Evolutionary conservation across 2,113 vertebrate species (phyloP).

Genomic region (Gyps fulvus): DNA sequence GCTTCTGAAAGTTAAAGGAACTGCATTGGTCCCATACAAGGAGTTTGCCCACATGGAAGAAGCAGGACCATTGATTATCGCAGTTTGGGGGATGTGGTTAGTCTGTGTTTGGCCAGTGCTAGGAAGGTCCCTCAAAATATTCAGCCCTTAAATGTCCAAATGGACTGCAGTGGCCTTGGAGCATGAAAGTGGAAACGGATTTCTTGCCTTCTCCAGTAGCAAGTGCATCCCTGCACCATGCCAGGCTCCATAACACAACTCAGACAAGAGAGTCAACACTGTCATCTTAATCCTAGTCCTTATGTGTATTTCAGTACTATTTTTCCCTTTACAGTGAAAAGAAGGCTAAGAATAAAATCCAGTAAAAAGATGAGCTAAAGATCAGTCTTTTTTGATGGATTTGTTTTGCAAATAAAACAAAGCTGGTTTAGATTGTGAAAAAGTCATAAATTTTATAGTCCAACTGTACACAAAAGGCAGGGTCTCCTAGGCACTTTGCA

Average conservation of each 20-base stretch:
- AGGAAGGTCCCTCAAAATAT: neutral
- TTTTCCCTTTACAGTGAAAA: neutral
- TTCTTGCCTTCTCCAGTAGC: neutral
- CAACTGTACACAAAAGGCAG: neutral
- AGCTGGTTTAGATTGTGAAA: neutral
- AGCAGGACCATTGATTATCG: neutral
- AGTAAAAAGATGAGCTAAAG: neutral
- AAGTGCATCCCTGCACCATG: neutral
- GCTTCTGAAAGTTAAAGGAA: neutral
- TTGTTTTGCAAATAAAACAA: neutral
- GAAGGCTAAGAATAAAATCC: neutral
- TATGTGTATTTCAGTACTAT: neutral
- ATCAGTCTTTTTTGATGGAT: neutral
- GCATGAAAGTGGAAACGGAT: accelerated
- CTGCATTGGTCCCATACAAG: neutral
- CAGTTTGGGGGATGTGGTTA: neutral
- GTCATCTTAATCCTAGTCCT: neutral
- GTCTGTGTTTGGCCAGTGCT: neutral
- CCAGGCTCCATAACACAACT: neutral
- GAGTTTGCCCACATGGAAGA: neutral
- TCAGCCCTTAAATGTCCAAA: neutral
- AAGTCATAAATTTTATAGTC: neutral
- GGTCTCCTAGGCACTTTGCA: neutral
- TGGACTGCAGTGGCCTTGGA: neutral
- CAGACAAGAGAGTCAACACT: neutral